Evolutionary conservation across 2,888 invertebrate species (phyloP), one percentile per base, ranked within the genome.

Genomic region (Hartigia nigra): DNA sequence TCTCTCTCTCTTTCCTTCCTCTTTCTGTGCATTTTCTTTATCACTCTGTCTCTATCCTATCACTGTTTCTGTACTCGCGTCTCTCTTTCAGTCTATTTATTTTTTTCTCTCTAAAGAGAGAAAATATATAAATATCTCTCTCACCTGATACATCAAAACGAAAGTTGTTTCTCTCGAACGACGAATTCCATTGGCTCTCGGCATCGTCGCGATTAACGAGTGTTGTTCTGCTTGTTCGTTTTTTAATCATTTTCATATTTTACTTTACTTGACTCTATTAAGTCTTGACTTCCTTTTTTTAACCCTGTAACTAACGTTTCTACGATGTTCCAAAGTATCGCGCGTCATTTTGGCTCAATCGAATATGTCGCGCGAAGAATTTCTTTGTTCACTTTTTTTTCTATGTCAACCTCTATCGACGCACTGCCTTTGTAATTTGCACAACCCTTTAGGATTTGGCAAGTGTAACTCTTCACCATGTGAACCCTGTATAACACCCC

Each of bases 31-130:
- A 55, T 55, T 55, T 55, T 55, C 55, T 55, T 55, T 55, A 55
- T 23, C 55, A 23, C 23, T 55, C 55, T 55, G 55, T 55, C 55
- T 55, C 55, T 55, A 55, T 55, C 23, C 55, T 55, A 23, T 55
- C 55, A 55, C 55, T 55, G 55, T 55, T 23, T 23, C 55, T 55
- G 23, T 55, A 55, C 55, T 55, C 55, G 23, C 9, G 72, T 69
- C 23, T 84, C 76, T 81, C 80, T 81, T 80, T 80, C 39, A 78
- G 77, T 79, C 77, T 77, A 70, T 79, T 76, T 35, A 55, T 81
- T 78, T 69, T 78, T 77, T n/a, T n/a, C n/a, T n/a, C n/a, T n/a
- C n/a, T n/a, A n/a, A n/a, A n/a, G n/a, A n/a, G n/a, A n/a, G n/a
- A n/a, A n/a, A n/a, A n/a, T n/a, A n/a, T n/a, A n/a, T n/a, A n/a